phyloP scores from a whole-genome alignment of 2,888 invertebrate genomes.

The Agonum fuliginosum region DNA sequence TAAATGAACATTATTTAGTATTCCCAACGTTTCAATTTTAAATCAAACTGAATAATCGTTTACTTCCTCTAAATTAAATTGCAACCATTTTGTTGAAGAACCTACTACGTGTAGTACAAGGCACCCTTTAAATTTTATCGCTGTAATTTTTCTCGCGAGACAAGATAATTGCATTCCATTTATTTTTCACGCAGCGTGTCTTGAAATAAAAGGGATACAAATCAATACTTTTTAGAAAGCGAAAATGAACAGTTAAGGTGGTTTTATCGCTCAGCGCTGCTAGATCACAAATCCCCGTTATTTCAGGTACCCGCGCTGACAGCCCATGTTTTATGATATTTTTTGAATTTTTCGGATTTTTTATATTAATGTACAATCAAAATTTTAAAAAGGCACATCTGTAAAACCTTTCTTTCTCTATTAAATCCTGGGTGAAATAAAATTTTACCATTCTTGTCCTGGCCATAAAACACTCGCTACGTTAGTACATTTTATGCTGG shows the following conservation, averaged over 20 bases:
- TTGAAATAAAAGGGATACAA: background rate
- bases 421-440: too few relatives aligned
- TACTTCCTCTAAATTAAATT: slow-evolving; percentile 19
- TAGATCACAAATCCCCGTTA: too few relatives aligned
- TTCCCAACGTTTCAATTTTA: slow-evolving; percentile 17
- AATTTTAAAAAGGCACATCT: too few relatives aligned
- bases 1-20: background rate
- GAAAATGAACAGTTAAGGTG: background rate
- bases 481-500: too few relatives aligned
- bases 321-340: too few relatives aligned
- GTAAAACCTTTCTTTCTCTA: too few relatives aligned
- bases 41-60: background rate
- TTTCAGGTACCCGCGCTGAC: too few relatives aligned
- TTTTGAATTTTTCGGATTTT: too few relatives aligned
- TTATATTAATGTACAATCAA: too few relatives aligned
- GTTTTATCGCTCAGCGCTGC: too few relatives aligned
- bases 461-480: too few relatives aligned
- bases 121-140: slow-evolving; percentile 25
- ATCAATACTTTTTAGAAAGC: background rate
- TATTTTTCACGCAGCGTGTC: slow-evolving; percentile 9
- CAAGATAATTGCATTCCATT: slow-evolving; percentile 45
- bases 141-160: slow-evolving; percentile 30
- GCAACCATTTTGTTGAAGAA: background rate
- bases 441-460: too few relatives aligned
- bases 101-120: slow-evolving; percentile 10